Evolutionary conservation across 2,113 vertebrate species (phyloP), one percentile per base, ranked within the genome.

Genomic region (Cyanoderma ruficeps): DNA sequence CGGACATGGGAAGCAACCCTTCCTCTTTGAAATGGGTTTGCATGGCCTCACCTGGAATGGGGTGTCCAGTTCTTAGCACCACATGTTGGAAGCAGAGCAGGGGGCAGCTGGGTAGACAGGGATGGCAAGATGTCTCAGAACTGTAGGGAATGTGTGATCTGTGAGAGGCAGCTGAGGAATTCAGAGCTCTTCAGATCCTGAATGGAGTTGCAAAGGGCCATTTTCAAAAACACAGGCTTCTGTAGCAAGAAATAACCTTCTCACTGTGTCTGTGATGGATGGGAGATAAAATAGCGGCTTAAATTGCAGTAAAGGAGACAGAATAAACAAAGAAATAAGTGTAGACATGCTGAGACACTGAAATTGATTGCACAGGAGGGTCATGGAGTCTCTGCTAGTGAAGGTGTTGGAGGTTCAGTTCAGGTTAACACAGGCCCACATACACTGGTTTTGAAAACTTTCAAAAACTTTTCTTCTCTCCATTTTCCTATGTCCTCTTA

Each of bases 211-310:
- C 39, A 59, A 94, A 70, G 47, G 53, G 23, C 24, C 6, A 9
- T 89, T 90, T 94, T 80, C 59, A 74, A 80, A 91, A 91, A 15
- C 27, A 35, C 15, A 11, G 76, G 37, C n/a, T 92, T 87, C 42
- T 67, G 8, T 74, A 81, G 50, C 23, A 49, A 79, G 53, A 88
- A 88, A 52, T 74, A 88, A 60, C 37, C 28, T 47, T 47, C 37
- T 88, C 7, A 11, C 21, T 72, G 13, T 71, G 83, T 59, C 53
- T 85, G 49, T 83, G 63, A 46, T 81, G 59, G 42, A 46, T 80
- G 46, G 35, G 80, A 94, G 46, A 74, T n/a, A 59, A 89, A 96
- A 83, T 20, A 57, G 47, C 9, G 25, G n/a, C 59, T 70, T 77
- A 65, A 90, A 65, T 39, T 83, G 57, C 50, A 65, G 50, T n/a